Percentiles rank a stretch among this genome's conserved stretches.
phyloP scores from a whole-genome alignment of 2,113 vertebrate genomes.

The Opisthocomus hoazin region DNA sequence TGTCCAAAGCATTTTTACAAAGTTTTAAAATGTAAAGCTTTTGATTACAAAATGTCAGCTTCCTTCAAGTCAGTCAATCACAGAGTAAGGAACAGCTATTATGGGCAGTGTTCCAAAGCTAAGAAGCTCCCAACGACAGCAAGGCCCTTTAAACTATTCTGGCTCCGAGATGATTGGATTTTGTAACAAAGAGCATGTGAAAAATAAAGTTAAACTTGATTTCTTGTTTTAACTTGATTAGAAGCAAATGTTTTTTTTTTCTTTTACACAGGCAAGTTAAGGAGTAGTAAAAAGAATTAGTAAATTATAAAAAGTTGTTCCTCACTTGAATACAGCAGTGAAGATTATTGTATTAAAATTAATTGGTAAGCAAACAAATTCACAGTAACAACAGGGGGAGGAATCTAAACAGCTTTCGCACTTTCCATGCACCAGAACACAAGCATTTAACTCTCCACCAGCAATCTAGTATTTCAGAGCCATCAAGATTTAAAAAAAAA shows the following conservation, averaged over 20 bases:
- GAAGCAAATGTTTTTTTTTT: neutral
- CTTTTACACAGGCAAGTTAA: neutral
- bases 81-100: neutral
- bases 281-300: neutral
- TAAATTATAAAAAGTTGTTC: neutral
- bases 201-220: neutral
- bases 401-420: neutral
- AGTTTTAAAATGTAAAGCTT: neutral
- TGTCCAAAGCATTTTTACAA: neutral
- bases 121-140: neutral
- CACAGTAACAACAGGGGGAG: neutral
- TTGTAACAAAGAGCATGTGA: neutral
- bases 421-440: neutral
- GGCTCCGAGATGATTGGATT: neutral
- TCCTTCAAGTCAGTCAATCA: neutral
- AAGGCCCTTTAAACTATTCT: neutral
- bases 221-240: neutral
- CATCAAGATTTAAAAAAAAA: neutral
- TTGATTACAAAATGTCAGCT: neutral
- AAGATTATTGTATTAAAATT: neutral
- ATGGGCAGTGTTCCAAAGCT: neutral
- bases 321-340: neutral
- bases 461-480: neutral
- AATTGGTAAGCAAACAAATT: neutral
- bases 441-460: neutral